Percentiles rank a stretch among this genome's conserved stretches.
Evolutionary conservation across 2,113 vertebrate species (phyloP).

Genomic region (Aphyosemion australe): DNA sequence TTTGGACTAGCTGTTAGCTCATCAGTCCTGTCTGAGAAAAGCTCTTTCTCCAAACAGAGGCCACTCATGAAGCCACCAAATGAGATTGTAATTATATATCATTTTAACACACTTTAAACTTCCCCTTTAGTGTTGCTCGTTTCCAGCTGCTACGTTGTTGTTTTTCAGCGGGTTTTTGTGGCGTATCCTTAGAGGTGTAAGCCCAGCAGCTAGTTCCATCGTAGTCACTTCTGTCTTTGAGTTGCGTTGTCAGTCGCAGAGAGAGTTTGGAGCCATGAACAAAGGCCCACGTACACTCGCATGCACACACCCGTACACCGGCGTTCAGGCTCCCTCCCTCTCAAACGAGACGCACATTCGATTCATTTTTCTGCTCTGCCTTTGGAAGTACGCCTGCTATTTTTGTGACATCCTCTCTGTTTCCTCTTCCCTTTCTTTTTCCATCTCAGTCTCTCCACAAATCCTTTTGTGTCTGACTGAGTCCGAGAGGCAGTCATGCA

Average conservation of each 20-base stretch:
- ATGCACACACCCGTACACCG: too few relatives aligned
- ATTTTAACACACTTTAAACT: too few relatives aligned
- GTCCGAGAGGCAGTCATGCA: conserved; percentile 74
- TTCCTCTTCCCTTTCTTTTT: conserved; percentile 32
- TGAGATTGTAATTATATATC: too few relatives aligned
- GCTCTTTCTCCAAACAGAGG: too few relatives aligned
- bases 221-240: conserved; percentile 40
- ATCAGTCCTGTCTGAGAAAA: too few relatives aligned
- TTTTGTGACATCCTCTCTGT: conserved; percentile 55
- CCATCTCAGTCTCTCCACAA: conserved; percentile 40
- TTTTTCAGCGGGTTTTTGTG: conserved; percentile 25
- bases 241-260: conserved; percentile 59
- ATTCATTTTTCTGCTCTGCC: conserved; percentile 39
- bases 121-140: conserved; percentile 3
- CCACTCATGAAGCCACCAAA: too few relatives aligned
- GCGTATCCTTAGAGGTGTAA: conserved; percentile 42
- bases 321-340: conserved; percentile 9
- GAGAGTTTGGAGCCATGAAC: conserved; percentile 45
- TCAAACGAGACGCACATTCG: conserved; percentile 38
- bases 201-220: conserved; percentile 44
- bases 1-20: too few relatives aligned
- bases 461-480: conserved; percentile 74
- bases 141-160: conserved; percentile 41
- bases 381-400: conserved; percentile 63
- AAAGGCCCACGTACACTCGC: conserved; percentile 32